Percentiles rank a stretch among this genome's conserved stretches.
Evolutionary conservation across 2,113 vertebrate species (phyloP).

Genomic region (Patagioenas fasciata): DNA sequence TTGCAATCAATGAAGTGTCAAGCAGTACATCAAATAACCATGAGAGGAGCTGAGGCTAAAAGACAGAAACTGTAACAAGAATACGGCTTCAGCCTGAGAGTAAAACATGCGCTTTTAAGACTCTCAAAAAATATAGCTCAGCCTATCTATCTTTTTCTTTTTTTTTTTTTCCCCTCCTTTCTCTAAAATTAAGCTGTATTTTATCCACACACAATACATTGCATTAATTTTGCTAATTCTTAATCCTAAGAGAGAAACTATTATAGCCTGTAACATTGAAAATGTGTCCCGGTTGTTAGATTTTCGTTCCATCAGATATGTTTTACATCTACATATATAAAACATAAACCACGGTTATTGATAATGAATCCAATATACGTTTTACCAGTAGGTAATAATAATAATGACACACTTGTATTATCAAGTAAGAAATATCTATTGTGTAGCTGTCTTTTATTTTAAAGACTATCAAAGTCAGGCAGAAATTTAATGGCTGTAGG

Average conservation of each 20-base stretch:
- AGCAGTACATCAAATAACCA: neutral
- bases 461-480: slow-evolving; percentile 21
- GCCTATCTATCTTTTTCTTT: neutral
- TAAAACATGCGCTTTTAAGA: neutral
- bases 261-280: neutral
- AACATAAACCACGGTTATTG: neutral
- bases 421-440: neutral
- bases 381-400: slow-evolving; percentile 35
- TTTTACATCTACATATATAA: slow-evolving; percentile 16
- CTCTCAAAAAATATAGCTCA: neutral
- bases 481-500: slow-evolving; percentile 1
- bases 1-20: neutral
- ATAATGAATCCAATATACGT: neutral
- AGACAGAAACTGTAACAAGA: neutral
- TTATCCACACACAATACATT: neutral
- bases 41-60: neutral
- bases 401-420: neutral
- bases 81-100: neutral
- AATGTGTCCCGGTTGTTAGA: neutral
- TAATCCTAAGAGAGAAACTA: neutral
- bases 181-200: slow-evolving; percentile 4
- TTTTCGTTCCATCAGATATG: neutral
- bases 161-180: neutral
- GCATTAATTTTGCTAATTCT: slow-evolving; percentile 31
- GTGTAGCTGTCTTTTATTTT: slow-evolving; percentile 1